Evolutionary conservation across 1,140 invertebrate genomes (phyloP).

Genomic region (Philopotamus ludificatus): DNA sequence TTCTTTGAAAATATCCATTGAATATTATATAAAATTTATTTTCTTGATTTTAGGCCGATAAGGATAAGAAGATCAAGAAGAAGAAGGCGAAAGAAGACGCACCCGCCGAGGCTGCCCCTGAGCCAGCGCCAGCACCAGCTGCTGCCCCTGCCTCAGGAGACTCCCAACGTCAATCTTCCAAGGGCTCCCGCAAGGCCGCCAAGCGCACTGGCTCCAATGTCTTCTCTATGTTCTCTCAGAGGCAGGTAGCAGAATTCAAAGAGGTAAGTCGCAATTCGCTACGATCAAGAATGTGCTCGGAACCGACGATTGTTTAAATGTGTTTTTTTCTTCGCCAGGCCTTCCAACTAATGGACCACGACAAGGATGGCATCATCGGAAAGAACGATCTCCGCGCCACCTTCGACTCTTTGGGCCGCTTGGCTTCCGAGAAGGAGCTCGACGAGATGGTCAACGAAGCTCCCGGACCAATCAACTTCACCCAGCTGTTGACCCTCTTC

Average conservation of each 20-base stretch:
- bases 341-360: constrained; percentile 97
- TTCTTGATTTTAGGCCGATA: constrained; percentile 63
- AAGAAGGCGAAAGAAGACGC: constrained; percentile 77
- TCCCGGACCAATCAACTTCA: constrained; percentile 93
- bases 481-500: constrained; percentile 89
- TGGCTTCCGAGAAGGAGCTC: constrained; percentile 86
- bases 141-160: constrained; percentile 62
- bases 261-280: constrained; percentile 63
- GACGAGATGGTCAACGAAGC: constrained; percentile 90
- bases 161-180: constrained; percentile 56
- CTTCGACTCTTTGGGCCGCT: constrained; percentile 91
- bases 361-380: constrained; percentile 97
- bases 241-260: constrained; percentile 94
- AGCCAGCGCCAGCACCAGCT: constrained; percentile 58
- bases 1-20: not conserved
- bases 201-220: constrained; percentile 90
- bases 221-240: constrained; percentile 93
- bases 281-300: not conserved
- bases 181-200: constrained; percentile 72
- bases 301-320: constrained; percentile 11
- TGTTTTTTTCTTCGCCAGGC: constrained; percentile 62
- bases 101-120: constrained; percentile 60
- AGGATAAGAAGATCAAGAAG: constrained; percentile 80
- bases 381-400: constrained; percentile 94
- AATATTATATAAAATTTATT: not conserved